phyloP scores from a whole-genome alignment of 2,888 invertebrate species.

The Cheilosia vernalis region DNA sequence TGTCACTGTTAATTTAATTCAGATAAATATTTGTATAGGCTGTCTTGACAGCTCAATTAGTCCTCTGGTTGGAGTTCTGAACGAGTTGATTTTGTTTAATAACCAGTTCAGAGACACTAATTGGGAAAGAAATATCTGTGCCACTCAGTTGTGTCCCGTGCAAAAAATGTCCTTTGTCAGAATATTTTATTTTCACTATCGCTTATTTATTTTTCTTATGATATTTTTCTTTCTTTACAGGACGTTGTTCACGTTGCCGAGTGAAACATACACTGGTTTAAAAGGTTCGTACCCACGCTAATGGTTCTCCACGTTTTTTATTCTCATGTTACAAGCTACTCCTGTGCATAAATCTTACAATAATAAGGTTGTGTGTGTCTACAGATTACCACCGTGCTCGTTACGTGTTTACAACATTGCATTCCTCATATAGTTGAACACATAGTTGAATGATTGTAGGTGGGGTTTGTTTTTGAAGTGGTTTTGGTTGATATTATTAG shows the following conservation, averaged over 20 bases:
- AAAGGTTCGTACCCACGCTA: slow-evolving; percentile 42
- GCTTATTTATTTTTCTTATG: neutral
- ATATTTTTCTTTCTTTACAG: slow-evolving; percentile 34
- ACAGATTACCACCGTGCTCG: neutral
- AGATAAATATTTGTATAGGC: slow-evolving; percentile 38
- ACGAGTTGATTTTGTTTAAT: neutral
- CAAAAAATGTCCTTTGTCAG: too few relatives aligned
- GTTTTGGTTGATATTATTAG: too few relatives aligned
- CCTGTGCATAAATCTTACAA: slow-evolving; percentile 14
- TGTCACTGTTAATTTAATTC: slow-evolving; percentile 39
- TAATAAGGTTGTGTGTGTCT: neutral
- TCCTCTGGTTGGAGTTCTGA: neutral
- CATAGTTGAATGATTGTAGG: too few relatives aligned
- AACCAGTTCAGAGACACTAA: neutral
- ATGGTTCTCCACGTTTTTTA: neutral
- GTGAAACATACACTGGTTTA: slow-evolving; percentile 14
- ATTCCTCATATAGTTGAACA: too few relatives aligned
- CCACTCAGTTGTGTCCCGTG: too few relatives aligned
- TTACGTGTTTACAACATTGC: slow-evolving; percentile 19
- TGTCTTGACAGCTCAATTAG: slow-evolving; percentile 10
- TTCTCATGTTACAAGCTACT: slow-evolving; percentile 37
- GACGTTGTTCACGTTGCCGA: slow-evolving; percentile 1
- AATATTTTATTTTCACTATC: neutral
- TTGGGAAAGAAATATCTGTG: too few relatives aligned
- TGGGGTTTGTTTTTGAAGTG: neutral